Conservation (phyloP, 2,888 invertebrate genomes). For the Scaptomyza cyrtandrae region DNA sequence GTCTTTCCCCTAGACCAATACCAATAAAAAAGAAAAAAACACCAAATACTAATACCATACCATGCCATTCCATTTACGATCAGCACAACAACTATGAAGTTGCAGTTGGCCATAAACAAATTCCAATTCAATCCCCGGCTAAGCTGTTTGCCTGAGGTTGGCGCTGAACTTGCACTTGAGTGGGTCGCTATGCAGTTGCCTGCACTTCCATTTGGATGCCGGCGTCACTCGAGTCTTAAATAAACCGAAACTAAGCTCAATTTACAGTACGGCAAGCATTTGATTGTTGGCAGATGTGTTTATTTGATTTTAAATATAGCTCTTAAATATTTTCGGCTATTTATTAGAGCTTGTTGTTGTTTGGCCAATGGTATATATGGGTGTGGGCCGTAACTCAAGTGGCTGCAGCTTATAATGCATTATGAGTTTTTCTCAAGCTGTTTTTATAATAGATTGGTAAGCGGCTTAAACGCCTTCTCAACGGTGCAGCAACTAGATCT, state of each 20-base stretch:
- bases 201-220: conserved; percentile 58
- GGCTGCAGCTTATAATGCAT: conserved; percentile 45
- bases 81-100: conserved; percentile 18
- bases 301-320: conserved; percentile 79
- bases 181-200: conserved; percentile 62
- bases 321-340: conserved; percentile 76
- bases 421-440: conserved; percentile 41
- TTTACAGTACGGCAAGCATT: conserved; percentile 78
- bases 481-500: conserved; percentile 38
- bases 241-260: conserved; percentile 75
- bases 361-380: neutral
- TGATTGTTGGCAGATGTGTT: conserved; percentile 78
- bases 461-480: conserved; percentile 76
- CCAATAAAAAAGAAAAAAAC: neutral
- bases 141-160: conserved; percentile 69
- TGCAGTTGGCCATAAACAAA: conserved; percentile 77
- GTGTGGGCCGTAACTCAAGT: conserved; percentile 50
- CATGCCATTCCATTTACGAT: neutral
- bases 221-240: conserved; percentile 57
- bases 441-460: conserved; percentile 42
- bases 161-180: conserved; percentile 54
- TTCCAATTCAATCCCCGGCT: conserved; percentile 62
- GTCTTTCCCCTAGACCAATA: conserved; percentile 8
- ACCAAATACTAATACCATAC: neutral
- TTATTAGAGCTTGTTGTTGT: conserved; percentile 47